Percentiles rank a stretch among this genome's conserved stretches.
Evolutionary conservation across 2,888 invertebrate species (phyloP).

Genomic region (Drosophila prostipennis): DNA sequence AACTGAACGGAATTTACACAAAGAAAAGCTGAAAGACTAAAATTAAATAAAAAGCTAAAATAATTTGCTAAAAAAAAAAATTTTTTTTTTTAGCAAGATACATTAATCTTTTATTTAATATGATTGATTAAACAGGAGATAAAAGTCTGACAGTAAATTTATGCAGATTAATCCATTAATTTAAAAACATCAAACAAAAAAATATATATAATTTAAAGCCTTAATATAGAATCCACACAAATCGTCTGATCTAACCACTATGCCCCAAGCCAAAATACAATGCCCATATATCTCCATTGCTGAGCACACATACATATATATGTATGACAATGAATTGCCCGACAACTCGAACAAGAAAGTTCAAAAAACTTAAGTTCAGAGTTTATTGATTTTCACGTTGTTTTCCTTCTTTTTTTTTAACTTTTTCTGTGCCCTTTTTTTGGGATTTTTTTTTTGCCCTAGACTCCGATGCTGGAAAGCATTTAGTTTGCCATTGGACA

Average conservation of each 20-base stretch:
- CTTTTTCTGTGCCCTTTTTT: conserved; percentile 2
- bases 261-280: neutral
- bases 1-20: neutral
- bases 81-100: neutral
- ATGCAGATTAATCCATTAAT: neutral
- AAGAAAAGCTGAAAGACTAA: neutral
- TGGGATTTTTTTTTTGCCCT: neutral
- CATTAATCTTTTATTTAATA: neutral
- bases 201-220: neutral
- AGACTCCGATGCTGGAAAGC: conserved; percentile 9
- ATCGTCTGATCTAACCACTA: neutral
- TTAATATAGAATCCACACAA: neutral
- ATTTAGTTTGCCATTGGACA: conserved; percentile 36
- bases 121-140: neutral
- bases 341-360: conserved; percentile 49
- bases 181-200: neutral
- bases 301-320: neutral
- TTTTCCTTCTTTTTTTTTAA: conserved; percentile 12
- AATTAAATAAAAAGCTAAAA: neutral
- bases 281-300: conserved; percentile 2
- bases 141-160: too few species aligned
- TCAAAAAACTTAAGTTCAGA: conserved; percentile 64
- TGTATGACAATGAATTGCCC: conserved; percentile 26
- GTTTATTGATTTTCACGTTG: conserved; percentile 59
- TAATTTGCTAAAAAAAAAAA: neutral